A percentile compares a stretch with the other conserved stretches of the same genome.
Evolutionary conservation across 1,140 invertebrate species (phyloP).

Genomic region (Drosophila grimshawi): DNA sequence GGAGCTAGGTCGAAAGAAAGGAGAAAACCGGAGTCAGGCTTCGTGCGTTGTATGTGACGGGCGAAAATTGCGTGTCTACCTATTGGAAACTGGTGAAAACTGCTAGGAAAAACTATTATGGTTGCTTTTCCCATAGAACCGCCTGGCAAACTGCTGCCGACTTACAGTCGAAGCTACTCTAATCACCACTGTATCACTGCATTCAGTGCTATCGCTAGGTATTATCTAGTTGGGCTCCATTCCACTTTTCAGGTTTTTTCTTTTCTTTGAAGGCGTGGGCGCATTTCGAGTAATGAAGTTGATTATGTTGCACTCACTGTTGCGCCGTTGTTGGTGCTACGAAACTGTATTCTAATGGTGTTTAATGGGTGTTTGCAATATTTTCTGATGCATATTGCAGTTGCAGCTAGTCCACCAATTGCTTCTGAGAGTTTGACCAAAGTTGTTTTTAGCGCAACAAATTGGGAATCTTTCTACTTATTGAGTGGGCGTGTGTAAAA

Average conservation of each 20-base stretch:
- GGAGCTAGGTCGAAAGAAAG: constrained; percentile 9
- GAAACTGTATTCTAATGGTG: constrained; percentile 58
- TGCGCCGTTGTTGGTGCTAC: background rate
- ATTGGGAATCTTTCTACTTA: constrained; percentile 49
- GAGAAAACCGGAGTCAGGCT: constrained; percentile 13
- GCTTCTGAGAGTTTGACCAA: constrained; percentile 42
- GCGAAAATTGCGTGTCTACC: constrained; percentile 63
- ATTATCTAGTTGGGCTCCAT: constrained; percentile 45
- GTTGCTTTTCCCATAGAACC: constrained; percentile 21
- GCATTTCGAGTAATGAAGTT: constrained; percentile 65
- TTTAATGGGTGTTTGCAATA: constrained; percentile 37
- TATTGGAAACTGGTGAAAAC: constrained; percentile 48
- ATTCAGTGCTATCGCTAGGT: constrained; percentile 39
- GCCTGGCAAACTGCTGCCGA: background rate
- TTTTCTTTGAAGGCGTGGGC: constrained; percentile 57
- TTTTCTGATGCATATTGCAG: constrained; percentile 45
- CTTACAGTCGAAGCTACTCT: constrained; percentile 32
- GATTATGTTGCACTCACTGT: constrained; percentile 53
- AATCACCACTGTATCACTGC: constrained; percentile 56
- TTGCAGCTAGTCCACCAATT: constrained; percentile 25
- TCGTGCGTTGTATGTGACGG: constrained; percentile 23
- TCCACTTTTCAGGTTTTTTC: background rate
- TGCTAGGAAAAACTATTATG: constrained; percentile 27
- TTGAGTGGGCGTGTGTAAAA: background rate
- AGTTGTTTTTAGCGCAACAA: constrained; percentile 67